Percentiles rank a stretch among this genome's conserved stretches.
Conservation (phyloP, 1,140 invertebrate species). For the Euura lappo region DNA sequence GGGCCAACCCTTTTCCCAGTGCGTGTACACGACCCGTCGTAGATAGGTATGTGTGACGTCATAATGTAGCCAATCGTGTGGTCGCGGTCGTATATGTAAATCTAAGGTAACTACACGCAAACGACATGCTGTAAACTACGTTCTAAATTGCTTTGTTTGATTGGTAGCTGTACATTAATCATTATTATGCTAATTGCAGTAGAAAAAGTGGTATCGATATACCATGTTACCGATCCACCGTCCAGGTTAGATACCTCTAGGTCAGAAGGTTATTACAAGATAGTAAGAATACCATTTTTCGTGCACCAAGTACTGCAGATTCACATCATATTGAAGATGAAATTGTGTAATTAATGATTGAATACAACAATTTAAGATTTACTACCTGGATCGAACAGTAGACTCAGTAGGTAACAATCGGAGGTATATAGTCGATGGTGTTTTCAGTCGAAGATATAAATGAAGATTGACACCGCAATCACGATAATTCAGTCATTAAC, state of each 20-base stretch:
- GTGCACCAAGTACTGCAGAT: too few species aligned
- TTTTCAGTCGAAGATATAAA: slow-evolving; percentile 30
- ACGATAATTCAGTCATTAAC: slow-evolving; percentile 49
- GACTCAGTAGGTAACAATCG: too few species aligned
- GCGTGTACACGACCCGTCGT: slow-evolving; percentile 45
- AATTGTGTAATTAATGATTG: too few species aligned
- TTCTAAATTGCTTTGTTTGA: slow-evolving; percentile 56
- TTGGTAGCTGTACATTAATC: slow-evolving; percentile 49
- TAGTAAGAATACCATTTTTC: too few species aligned
- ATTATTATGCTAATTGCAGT: slow-evolving; percentile 43
- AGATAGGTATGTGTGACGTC: slow-evolving; percentile 55
- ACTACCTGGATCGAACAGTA: too few species aligned
- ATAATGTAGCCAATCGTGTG: slow-evolving; percentile 45
- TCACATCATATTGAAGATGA: too few species aligned
- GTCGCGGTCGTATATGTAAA: slow-evolving; percentile 51
- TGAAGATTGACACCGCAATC: slow-evolving; percentile 53
- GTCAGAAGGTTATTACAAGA: not conserved
- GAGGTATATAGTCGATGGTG: too few species aligned
- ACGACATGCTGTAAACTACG: slow-evolving; percentile 39
- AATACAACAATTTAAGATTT: too few species aligned
- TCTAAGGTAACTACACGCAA: slow-evolving; percentile 52
- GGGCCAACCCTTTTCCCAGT: slow-evolving; percentile 47
- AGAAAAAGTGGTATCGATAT: slow-evolving; percentile 10
- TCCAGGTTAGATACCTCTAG: not conserved
- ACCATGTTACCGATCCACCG: not conserved